Evolutionary conservation across 2,797 vertebrate genomes (phyloP).

Genomic region (Gambusia yucatana): DNA sequence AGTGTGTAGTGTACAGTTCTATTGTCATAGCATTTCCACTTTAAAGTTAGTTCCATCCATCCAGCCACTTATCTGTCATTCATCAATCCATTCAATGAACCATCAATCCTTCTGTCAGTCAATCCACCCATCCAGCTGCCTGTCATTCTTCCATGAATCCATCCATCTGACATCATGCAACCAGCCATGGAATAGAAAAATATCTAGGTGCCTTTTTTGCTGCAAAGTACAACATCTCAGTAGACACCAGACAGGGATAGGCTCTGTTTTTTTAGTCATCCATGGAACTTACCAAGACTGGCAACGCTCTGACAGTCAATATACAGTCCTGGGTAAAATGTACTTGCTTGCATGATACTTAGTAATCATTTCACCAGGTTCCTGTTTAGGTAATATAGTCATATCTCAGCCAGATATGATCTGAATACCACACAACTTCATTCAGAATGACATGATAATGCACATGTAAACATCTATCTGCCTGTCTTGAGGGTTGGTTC

Average conservation of each 20-base stretch:
- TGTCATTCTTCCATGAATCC: not conserved
- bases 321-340: not conserved
- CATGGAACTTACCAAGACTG: not conserved
- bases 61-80: not conserved
- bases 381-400: not conserved
- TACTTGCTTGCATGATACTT: not conserved
- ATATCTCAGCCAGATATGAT: not conserved
- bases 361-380: not conserved
- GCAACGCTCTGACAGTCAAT: not conserved
- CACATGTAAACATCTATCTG: conserved; percentile 25
- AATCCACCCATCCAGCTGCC: not conserved
- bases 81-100: not conserved
- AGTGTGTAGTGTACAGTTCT: not conserved
- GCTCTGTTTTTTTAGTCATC: not conserved
- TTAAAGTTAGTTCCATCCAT: not conserved
- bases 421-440: not conserved
- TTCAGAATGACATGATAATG: not conserved
- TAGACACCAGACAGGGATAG: not conserved
- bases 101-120: not conserved
- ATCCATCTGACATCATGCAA: not conserved
- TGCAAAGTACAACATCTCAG: not conserved
- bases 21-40: not conserved
- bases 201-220: not conserved
- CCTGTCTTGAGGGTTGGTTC: too few species aligned
- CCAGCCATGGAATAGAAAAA: not conserved